Base-by-base conservation (phyloP, 1,140 invertebrate species). In the Tetramorium alpestre region DNA sequence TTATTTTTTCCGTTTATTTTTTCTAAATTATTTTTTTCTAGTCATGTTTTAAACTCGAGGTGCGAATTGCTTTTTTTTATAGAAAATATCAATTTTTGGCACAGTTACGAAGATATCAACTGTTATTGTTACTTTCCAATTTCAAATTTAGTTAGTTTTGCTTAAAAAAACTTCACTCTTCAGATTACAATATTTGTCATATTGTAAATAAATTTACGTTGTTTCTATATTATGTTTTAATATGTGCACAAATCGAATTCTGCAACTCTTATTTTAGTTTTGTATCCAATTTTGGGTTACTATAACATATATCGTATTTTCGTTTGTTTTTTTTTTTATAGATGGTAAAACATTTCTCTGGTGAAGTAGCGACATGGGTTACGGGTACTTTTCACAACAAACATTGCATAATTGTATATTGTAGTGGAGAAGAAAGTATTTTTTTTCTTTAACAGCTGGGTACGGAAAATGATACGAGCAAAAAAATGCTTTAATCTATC, bases 401-500 rank as follows among this genome's bases (percentile, higher is more conserved):
- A 25, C 2, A 69, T 58, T 44, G 33, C 54, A 58, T 44, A 62
- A 62, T 60, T 77, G 7, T 44, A 47, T 1, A 41, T 41, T 44
- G 33, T 10, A 41, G 38, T n/a, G 5, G 18, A 33, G 25, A 58
- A 44, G 11, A 72, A 72, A 58, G 5, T 54, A 18, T 56, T 56
- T 56, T 72, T 47, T 54, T 7, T 22, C 22, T 22, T 69, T 81
- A 72, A 3, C 25, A 33, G 22, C 13, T 13, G 44, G 10, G 33
- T 56, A 56, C 38, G 28, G 10, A 54, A 49, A 81, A 81, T 72
- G 6, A 51, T n/a, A 49, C 49, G 25, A 76, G n/a, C 47, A 22
- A 56, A 64, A 8, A 54, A 72, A 47, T 3, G 22, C 22, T 56
- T 70, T 82, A 72, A 82, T 82, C 41, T 72, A 72, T 72, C 62